A percentile compares a stretch with the other conserved stretches of the same genome.
phyloP scores from a whole-genome alignment of 1,140 invertebrate genomes.

The Aphaenogaster floridana region DNA sequence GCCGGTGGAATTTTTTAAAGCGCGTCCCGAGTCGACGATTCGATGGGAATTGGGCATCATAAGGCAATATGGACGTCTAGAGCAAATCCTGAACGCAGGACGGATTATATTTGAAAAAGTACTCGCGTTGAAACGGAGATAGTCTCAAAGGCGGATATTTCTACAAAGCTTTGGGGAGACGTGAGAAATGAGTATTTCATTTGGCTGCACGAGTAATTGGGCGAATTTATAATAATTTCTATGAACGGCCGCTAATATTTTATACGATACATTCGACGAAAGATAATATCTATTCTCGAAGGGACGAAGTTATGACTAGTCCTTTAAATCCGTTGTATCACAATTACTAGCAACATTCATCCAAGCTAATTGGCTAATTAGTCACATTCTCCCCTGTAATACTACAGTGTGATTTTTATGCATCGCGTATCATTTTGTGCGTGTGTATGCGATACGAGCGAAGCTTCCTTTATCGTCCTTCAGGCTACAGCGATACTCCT shows the following conservation, averaged over 20 bases:
- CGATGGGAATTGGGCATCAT: conserved; percentile 18
- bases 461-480: conserved; percentile 17
- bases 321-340: neutral
- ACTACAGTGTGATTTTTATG: conserved; percentile 18
- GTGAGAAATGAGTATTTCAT: neutral
- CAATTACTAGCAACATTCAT: conserved; percentile 32
- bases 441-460: neutral
- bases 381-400: neutral
- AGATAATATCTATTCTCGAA: neutral
- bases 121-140: neutral
- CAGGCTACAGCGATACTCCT: neutral
- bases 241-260: neutral
- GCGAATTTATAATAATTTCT: neutral
- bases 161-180: neutral
- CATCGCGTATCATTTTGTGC: neutral
- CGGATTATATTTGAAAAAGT: conserved; percentile 24
- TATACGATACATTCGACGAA: neutral
- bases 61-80: conserved; percentile 13
- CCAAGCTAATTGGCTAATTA: conserved; percentile 44
- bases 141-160: neutral
- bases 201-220: neutral
- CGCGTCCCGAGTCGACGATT: neutral
- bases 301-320: neutral
- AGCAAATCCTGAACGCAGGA: neutral
- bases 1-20: conserved; percentile 50